Evolutionary conservation across 2,797 vertebrate genomes (phyloP), one percentile per base, ranked within the genome.

Genomic region (Schizothorax lantsangensis): DNA sequence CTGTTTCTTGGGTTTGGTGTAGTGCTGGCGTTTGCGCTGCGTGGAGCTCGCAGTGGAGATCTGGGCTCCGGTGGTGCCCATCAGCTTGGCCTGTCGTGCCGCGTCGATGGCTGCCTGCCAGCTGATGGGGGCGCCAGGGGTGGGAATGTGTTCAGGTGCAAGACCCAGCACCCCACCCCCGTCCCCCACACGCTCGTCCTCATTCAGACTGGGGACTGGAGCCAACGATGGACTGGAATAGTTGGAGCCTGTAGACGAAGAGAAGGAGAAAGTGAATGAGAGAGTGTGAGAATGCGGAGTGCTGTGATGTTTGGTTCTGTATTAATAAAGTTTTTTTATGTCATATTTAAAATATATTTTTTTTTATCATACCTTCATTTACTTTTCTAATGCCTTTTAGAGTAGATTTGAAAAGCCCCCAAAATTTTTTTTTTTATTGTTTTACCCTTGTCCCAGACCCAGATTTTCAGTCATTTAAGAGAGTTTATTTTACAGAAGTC

Each of bases 91-190:
- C 89, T 99, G 98, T 88, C 98, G 94, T 23, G 98, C 98, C 0
- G 98, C 98, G 1, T 99, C 98, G 0, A 99, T 99, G 8, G 98
- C 98, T 2, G 98, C 98, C 92, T 99, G 98, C 98, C 98, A 99
- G 93, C 97, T 99, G 86, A 99, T 95, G 68, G 98, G 97, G 0
- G 98, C 98, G 82, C 97, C 97, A 0, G 98, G 97, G 0, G 96
- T 97, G 88, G 98, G 94, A 90, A 99, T 97, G 92, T 99, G 98
- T 95, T 99, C 98, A 0, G 97, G 97, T 64, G 98, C 98, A 43
- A 99, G 95, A 69, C 98, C 98, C 40, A 98, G 96, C 43, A 97
- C 96, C 0, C 96, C 97, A 78, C 94, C 94, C 93, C 97, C 52
- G 87, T 95, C 95, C 12, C 96, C 96, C 0, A 95, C 96, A 12